A percentile compares a stretch with the other conserved stretches of the same genome.
phyloP scores from a whole-genome alignment of 1,140 invertebrate species.

The Laodelphax striatellus region DNA sequence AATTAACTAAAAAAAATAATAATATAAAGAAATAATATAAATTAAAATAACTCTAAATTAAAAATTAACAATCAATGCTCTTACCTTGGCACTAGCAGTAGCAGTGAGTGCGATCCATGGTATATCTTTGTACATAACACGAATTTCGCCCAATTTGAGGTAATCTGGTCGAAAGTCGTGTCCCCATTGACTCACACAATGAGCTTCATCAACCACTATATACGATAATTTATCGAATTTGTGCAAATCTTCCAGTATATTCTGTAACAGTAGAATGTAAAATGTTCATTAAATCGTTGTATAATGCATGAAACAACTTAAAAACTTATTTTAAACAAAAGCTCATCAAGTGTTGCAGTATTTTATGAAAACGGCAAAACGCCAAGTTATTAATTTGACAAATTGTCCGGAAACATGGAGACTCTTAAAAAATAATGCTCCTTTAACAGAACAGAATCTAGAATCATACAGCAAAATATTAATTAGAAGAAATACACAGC shows the following conservation, averaged over 20 bases:
- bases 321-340: background rate
- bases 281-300: background rate
- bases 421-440: too few species aligned
- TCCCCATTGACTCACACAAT: constrained; percentile 96
- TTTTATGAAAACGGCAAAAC: background rate
- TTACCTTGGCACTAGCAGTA: constrained; percentile 51
- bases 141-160: constrained; percentile 59
- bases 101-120: constrained; percentile 90
- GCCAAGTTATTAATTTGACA: too few species aligned
- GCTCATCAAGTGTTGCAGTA: background rate
- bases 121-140: constrained; percentile 47
- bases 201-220: constrained; percentile 86
- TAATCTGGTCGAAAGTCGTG: constrained; percentile 96
- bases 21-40: too few species aligned
- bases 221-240: constrained; percentile 41
- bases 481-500: too few species aligned
- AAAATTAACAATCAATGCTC: too few species aligned
- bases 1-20: too few species aligned
- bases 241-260: constrained; percentile 32
- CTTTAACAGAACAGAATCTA: too few species aligned
- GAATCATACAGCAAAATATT: too few species aligned
- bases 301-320: background rate
- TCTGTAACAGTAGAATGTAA: constrained; percentile 20
- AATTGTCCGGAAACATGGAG: too few species aligned
- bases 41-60: too few species aligned